phyloP scores from a whole-genome alignment of 2,888 invertebrate species.

The Dromius quadrimaculatus region DNA sequence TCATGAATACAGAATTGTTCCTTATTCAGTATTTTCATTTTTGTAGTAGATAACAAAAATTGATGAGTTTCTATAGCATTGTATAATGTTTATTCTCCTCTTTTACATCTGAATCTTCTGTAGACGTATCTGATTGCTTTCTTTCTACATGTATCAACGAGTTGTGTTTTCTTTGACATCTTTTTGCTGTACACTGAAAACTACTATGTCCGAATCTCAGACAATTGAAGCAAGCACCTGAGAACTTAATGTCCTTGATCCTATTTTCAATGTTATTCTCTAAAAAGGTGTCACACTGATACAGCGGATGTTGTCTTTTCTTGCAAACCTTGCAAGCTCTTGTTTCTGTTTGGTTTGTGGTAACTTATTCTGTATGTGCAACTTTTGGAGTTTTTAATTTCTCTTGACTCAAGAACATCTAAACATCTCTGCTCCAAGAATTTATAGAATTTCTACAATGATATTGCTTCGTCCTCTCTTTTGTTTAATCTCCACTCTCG shows the following conservation, averaged over 20 bases:
- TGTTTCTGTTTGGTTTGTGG: not conserved
- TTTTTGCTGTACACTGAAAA: not conserved
- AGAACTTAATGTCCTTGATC: not conserved
- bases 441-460: not conserved
- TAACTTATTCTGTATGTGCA: not conserved
- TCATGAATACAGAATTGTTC: no score
- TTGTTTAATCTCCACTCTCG: not conserved
- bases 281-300: not conserved
- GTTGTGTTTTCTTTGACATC: slow-evolving; percentile 5
- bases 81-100: not conserved
- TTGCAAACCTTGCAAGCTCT: not conserved
- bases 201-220: not conserved
- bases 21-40: not conserved
- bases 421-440: slow-evolving; percentile 5
- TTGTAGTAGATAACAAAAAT: not conserved
- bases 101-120: not conserved
- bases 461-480: not conserved
- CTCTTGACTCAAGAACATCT: not conserved
- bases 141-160: not conserved
- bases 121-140: not conserved
- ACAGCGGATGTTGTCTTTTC: not conserved
- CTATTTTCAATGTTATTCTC: not conserved
- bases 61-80: not conserved
- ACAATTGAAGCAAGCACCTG: not conserved
- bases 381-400: not conserved